Base-by-base conservation (phyloP, 2,888 invertebrate species). In the Campaea margaritaria region DNA sequence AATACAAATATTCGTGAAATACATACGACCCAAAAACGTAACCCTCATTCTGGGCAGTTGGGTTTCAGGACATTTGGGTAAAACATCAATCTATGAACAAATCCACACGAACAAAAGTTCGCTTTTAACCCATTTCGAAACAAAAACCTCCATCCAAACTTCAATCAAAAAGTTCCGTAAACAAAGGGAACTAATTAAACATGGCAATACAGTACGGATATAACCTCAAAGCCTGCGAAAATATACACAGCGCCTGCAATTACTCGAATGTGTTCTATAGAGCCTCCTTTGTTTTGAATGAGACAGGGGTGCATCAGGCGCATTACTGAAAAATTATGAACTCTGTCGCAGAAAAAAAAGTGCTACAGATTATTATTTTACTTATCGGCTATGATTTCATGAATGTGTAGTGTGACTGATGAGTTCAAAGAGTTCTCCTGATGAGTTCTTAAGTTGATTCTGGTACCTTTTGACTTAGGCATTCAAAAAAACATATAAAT, bases 201-300 rank as follows among this genome's bases (percentile, higher is more conserved):
- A 68, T 76, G 81, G 89, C 85, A 90, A 89, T 84, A 86, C 85
- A 61, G 65, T 70, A 49, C 51, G 70, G 75, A 76, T 78, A 81
- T 85, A 88, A 89, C 89, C 87, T 89, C 86, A 88, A 88, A 90
- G 87, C 84, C 88, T 88, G 82, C 82, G 81, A 82, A 83, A 85
- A 83, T 81, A 79, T 81, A 82, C 75, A 21, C 31, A 75, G 78
- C 73, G 81, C 85, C 77, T 66, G 75, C 82, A 83, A 78, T 79
- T 74, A 69, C 74, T 72, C 83, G 77, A 81, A 82, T 70, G 79
- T 76, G 69, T 70, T 67, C 69, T 70, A 77, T 75, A 75, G 72
- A 39, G 72, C 75, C 73, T 64, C 45, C 54, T 21, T 39, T 53
- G 58, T 52, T 74, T 49, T 70, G 44, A 39, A 50, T 70, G 44